phyloP scores from a whole-genome alignment of 2,113 vertebrate species.

The Arizona elegans region DNA sequence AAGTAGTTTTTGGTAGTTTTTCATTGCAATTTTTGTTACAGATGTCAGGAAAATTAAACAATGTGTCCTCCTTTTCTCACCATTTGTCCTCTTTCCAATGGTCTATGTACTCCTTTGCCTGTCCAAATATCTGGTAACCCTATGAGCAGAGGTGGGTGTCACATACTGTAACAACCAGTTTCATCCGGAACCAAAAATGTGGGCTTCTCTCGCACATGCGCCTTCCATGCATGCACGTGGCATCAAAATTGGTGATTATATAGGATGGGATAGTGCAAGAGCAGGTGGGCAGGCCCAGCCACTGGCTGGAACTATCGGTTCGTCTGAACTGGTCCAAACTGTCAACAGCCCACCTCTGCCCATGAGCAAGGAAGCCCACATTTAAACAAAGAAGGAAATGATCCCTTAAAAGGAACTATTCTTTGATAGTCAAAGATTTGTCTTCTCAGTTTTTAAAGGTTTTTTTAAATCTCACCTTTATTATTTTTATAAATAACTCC shows the following conservation, averaged over 20 bases:
- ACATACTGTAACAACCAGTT: no score
- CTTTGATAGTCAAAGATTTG: neutral
- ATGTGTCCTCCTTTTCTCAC: neutral
- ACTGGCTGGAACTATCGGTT: no score
- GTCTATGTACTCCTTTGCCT: neutral
- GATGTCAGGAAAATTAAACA: neutral
- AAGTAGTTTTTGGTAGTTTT: neutral
- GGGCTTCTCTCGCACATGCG: no score
- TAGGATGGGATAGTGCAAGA: no score
- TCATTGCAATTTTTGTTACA: neutral
- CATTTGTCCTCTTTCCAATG: neutral
- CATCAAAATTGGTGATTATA: no score
- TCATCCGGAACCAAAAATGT: no score
- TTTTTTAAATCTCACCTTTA: neutral
- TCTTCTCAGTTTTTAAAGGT: neutral
- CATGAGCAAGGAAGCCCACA: neutral
- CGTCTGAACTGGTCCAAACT: no score
- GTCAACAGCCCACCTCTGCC: no score
- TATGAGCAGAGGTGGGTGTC: neutral
- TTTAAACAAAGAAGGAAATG: neutral
- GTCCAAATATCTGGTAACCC: neutral
- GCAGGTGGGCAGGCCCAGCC: no score
- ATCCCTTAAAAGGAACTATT: neutral
- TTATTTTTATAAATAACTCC: neutral
- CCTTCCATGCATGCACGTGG: no score